Base-by-base conservation (phyloP, 2,113 vertebrate species). In the Ursus arctos region DNA sequence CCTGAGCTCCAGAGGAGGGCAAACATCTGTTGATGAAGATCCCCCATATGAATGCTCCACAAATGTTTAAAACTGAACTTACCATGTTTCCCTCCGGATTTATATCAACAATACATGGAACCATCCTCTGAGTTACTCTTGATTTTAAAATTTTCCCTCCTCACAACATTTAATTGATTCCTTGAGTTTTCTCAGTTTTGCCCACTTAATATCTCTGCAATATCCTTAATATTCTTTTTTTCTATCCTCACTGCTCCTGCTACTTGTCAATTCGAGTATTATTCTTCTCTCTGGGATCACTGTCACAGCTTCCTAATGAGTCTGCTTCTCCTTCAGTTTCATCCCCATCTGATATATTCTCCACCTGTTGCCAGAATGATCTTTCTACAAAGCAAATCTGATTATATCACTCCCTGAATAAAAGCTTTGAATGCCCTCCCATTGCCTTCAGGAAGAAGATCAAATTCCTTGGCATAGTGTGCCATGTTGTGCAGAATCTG, bases 151-250 rank as follows among this genome's bases (percentile, higher is more conserved):
- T 63, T 96, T 88, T 57, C 21, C 33, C 67, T 61, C 67, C 10
- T 16, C 3, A 15, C n/a, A 87, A 67, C 19, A 91, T 71, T 94
- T 86, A 61, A 71, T 76, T 71, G 67, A 88, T 94, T 67, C 94
- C 49, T 71, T 91, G 36, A 85, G 16, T 72, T 82, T 97, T 57
- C 76, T 95, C 31, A 57, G 33, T 93, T 96, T 93, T 96, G 21
- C 9, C 28, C 61, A 88, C 57, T 96, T 77, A 36, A 19, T 86
- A 3, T 71, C 28, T 22, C 24, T 74, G 43, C 31, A 95, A 74
- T 84, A 85, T 79, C 47, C 43, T 47, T 28, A 76, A 59, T 61
- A n/a, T 92, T 31, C 22, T 31, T 83, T 83, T 21, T 87, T 18
- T 49, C 49, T n/a, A 18, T 94, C 74, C 89, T 94, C 14, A 6